Conservation (phyloP, 1,140 invertebrate genomes). For the Sinonovacula constricta region DNA sequence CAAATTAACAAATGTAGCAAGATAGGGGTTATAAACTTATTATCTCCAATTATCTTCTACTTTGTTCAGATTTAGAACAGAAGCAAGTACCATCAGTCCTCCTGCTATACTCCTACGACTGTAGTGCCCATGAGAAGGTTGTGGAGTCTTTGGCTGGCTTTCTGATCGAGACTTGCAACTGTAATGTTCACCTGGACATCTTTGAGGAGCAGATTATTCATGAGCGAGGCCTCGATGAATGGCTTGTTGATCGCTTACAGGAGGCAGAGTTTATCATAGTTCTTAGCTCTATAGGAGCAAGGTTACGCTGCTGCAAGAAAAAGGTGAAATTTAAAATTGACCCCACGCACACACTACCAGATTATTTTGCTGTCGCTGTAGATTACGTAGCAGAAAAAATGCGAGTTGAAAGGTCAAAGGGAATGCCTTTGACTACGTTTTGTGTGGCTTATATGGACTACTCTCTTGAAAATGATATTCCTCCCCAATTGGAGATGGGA, state of each 20-base stretch:
- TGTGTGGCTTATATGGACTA: constrained; percentile 71
- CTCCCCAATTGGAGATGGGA: constrained; percentile 70
- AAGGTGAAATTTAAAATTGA: constrained; percentile 66
- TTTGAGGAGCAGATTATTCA: constrained; percentile 72
- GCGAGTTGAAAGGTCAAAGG: constrained; percentile 70
- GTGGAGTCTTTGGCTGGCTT: constrained; percentile 69
- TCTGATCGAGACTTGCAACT: constrained; percentile 73
- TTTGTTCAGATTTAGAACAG: constrained; percentile 67
- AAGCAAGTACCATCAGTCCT: constrained; percentile 70
- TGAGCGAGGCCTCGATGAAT: constrained; percentile 69
- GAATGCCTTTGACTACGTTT: constrained; percentile 68
- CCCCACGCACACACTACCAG: constrained; percentile 60
- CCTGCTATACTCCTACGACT: constrained; percentile 72
- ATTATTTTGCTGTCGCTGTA: constrained; percentile 75
- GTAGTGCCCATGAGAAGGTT: constrained; percentile 71
- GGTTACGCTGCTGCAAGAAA: constrained; percentile 73
- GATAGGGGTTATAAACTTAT: no score
- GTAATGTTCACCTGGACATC: constrained; percentile 71
- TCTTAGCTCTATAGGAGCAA: constrained; percentile 72
- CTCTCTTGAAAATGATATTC: constrained; percentile 71
- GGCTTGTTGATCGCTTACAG: constrained; percentile 71
- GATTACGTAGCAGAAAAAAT: constrained; percentile 76
- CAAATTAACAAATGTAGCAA: neutral
- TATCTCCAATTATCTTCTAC: constrained; percentile 21
- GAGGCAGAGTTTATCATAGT: constrained; percentile 74